These are phyloP conservation scores for Drosophila bocki DNA, from an alignment of 1,140 invertebrate genomes.

Conservation along the genomic window DNA sequence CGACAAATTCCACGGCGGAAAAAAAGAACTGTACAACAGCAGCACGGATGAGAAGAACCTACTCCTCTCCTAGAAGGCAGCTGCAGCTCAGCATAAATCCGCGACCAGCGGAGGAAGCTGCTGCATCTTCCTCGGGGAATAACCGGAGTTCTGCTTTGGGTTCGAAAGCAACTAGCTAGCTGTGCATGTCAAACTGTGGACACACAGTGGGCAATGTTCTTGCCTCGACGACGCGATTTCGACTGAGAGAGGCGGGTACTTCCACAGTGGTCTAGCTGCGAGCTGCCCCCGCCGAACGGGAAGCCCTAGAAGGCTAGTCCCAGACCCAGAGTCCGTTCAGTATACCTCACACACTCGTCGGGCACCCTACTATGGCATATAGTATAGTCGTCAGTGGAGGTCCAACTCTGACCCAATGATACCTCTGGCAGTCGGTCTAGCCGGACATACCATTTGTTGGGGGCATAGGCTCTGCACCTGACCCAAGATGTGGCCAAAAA, in stretches of 20 bases:
- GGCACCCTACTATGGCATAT: slow-evolving; percentile 23
- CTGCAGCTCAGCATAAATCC: slow-evolving; percentile 32
- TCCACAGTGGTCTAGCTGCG: slow-evolving; percentile 13
- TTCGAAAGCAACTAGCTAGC: slow-evolving; percentile 16
- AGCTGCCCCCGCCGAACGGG: slow-evolving; percentile 26
- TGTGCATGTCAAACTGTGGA: slow-evolving; percentile 57
- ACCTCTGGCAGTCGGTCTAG: slow-evolving; percentile 33
- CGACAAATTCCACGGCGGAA: slow-evolving; percentile 42
- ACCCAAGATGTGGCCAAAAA: slow-evolving; percentile 20
- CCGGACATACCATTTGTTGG: slow-evolving; percentile 25
- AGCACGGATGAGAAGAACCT: slow-evolving; percentile 16
- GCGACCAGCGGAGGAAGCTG: slow-evolving; percentile 29
- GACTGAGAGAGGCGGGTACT: slow-evolving; percentile 59
- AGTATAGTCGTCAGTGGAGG: not conserved
- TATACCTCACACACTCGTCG: slow-evolving; percentile 4
- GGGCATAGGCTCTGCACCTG: slow-evolving; percentile 39
- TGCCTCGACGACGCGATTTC: slow-evolving; percentile 64
- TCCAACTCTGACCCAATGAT: slow-evolving; percentile 35
- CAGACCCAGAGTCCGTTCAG: slow-evolving; percentile 1
- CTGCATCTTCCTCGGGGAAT: slow-evolving; percentile 14
- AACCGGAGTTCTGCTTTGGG: not conserved
- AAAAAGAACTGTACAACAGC: slow-evolving; percentile 41
- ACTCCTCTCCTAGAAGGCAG: not conserved
- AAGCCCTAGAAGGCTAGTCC: slow-evolving; percentile 61
- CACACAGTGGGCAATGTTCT: slow-evolving; percentile 39